These are phyloP conservation scores for Albula goreensis DNA, from an alignment of 2,113 vertebrate genomes.

Conservation along the genomic window DNA sequence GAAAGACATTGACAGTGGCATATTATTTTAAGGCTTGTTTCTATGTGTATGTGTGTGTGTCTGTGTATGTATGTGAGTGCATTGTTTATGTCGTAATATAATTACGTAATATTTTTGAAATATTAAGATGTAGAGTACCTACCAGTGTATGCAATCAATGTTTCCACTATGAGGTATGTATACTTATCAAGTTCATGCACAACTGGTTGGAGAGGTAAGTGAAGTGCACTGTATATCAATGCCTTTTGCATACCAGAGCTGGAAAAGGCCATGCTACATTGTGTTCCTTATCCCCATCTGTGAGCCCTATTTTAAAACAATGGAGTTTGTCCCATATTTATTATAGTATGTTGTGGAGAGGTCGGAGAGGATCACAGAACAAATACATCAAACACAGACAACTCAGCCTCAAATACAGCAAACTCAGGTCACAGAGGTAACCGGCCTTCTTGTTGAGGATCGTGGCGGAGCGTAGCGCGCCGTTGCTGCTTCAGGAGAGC, in stretches of 20 bases:
- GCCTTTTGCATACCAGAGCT: conserved; percentile 58
- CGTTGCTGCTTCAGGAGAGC: conserved; percentile 29
- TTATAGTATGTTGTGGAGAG: conserved; percentile 83
- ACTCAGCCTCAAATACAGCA: conserved; percentile 23
- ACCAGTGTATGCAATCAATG: background rate
- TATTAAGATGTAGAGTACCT: no score
- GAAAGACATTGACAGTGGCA: background rate
- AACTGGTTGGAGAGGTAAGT: background rate
- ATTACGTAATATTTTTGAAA: no score
- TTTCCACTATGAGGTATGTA: background rate
- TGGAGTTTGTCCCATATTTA: conserved; percentile 63
- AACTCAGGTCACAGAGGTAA: conserved; percentile 76
- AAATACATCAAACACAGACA: conserved; percentile 14
- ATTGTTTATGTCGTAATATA: background rate
- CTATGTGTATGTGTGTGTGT: background rate
- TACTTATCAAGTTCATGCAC: background rate
- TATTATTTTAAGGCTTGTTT: background rate
- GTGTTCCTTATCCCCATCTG: conserved; percentile 54
- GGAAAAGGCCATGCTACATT: conserved; percentile 53
- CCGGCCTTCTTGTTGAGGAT: conserved; percentile 42
- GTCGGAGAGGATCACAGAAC: conserved; percentile 58
- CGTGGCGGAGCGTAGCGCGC: conserved; percentile 28
- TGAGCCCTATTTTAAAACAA: conserved; percentile 56
- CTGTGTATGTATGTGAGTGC: background rate
- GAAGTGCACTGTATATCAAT: background rate